A percentile compares a stretch with the other conserved stretches of the same genome.
These are phyloP conservation scores for Forbesichthys agassizii DNA, from an alignment of 2,113 vertebrate genomes.

Conservation along the genomic window DNA sequence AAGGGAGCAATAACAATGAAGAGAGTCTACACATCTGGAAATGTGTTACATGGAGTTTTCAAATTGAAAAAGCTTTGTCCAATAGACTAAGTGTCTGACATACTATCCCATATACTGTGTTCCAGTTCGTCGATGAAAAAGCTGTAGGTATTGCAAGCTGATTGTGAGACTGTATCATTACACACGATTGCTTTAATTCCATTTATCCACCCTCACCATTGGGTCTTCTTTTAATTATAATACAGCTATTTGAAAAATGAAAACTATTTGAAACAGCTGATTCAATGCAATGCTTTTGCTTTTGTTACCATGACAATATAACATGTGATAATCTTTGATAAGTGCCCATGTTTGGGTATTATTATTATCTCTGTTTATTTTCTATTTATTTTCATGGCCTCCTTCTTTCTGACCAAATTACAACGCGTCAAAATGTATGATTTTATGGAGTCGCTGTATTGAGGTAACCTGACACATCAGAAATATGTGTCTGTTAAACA, in stretches of 20 bases:
- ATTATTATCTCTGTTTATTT: not conserved
- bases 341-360: conserved; percentile 23
- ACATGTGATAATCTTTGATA: conserved; percentile 12
- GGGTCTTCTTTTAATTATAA: too few relatives aligned
- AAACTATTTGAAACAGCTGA: not conserved
- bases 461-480: too few relatives aligned
- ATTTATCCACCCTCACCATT: too few relatives aligned
- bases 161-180: not conserved
- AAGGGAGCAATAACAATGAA: not conserved
- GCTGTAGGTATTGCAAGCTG: conserved; percentile 25
- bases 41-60: conserved; percentile 38
- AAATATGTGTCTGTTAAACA: too few relatives aligned
- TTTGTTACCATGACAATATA: not conserved
- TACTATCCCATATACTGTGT: conserved; percentile 32
- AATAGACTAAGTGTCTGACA: conserved; percentile 36
- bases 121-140: conserved; percentile 39
- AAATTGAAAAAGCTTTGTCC: conserved; percentile 36
- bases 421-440: too few relatives aligned
- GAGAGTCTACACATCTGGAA: conserved; percentile 43
- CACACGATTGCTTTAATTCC: too few relatives aligned
- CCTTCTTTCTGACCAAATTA: conserved; percentile 62
- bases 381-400: conserved; percentile 34
- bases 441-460: conserved; percentile 13
- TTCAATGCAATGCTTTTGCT: not conserved
- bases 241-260: not conserved